Evolutionary conservation across 2,113 vertebrate species (phyloP), one percentile per base, ranked within the genome.

Genomic region (Nannospalax galili): DNA sequence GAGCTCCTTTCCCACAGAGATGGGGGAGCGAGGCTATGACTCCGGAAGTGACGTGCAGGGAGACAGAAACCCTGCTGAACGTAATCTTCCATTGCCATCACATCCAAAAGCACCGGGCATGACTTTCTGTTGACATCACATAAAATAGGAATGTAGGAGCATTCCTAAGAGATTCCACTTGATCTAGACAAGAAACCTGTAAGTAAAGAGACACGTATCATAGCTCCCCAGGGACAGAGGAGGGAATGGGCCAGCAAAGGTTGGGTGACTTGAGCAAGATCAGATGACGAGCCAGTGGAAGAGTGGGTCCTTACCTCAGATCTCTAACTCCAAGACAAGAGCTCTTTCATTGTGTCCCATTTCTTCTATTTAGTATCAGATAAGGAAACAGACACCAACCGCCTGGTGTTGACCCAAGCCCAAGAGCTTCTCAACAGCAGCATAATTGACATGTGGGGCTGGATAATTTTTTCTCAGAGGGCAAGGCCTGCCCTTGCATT

Each of bases 1-100:
- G 80, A 90, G 85, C 60, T 80, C 60, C 84, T 79, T 96, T 90
- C 92, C 85, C 85, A 95, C 85, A 45, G 72, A 62, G 42, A 64
- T 10, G 72, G 40, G 81, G 90, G 80, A 70, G 64, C 0, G 20
- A 84, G 88, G 80, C 37, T 78, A 3, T 56, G 90, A 80, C 82
- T 92, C 78, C 52, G 77, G 87, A 79, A 93, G 58, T 4, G 8
- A 60, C 42, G 70, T 58, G 20, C 73, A 35, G 45, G 92, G 40
- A 78, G 60, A 81, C 45, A 95, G 64, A 92, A 93, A 89, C 65
- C 28, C 75, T 5, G 19, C 37, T 77, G 78, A 32, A 91, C 48
- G 75, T 30, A 77, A 24, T 82, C 96, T 12, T 10, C 75, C 84
- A 11, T 70, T 74, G 40, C 73, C 65, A 3, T 52, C 35, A 89